phyloP scores from a whole-genome alignment of 1,140 invertebrate species.

The Hydropsyche tenuis region DNA sequence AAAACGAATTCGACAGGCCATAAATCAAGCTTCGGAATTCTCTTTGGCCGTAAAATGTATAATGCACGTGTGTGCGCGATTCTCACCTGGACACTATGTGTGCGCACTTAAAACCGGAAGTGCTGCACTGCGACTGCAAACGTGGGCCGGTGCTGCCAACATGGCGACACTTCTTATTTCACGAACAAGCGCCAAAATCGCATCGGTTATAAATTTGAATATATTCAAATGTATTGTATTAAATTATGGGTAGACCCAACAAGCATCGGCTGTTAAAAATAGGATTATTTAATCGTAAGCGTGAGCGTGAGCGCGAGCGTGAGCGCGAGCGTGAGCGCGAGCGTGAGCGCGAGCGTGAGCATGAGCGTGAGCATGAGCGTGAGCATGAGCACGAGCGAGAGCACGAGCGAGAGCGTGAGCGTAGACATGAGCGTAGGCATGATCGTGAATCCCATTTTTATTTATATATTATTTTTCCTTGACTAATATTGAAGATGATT shows the following conservation, averaged over 20 bases:
- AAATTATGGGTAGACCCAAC: neutral
- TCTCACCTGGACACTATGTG: neutral
- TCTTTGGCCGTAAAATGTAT: neutral
- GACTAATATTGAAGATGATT: no score
- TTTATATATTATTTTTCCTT: no score
- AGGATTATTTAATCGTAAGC: neutral
- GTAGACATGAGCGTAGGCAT: no score
- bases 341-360: no score
- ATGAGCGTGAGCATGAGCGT: no score
- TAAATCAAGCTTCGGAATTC: neutral
- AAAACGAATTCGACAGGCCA: slow-evolving; percentile 1
- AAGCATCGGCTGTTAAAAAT: no score
- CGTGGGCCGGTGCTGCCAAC: neutral
- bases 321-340: no score
- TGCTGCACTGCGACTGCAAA: slow-evolving; percentile 11
- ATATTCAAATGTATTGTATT: neutral
- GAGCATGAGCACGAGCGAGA: no score
- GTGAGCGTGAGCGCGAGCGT: neutral
- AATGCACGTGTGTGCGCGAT: neutral
- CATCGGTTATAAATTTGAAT: neutral
- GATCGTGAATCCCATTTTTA: no score
- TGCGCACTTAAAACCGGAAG: slow-evolving; percentile 1
- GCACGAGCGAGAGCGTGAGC: no score
- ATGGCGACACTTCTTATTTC: neutral
- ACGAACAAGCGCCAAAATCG: neutral